These are phyloP conservation scores for Xiphorhynchus elegans DNA, from an alignment of 2,113 vertebrate genomes.

Conservation along the genomic window DNA sequence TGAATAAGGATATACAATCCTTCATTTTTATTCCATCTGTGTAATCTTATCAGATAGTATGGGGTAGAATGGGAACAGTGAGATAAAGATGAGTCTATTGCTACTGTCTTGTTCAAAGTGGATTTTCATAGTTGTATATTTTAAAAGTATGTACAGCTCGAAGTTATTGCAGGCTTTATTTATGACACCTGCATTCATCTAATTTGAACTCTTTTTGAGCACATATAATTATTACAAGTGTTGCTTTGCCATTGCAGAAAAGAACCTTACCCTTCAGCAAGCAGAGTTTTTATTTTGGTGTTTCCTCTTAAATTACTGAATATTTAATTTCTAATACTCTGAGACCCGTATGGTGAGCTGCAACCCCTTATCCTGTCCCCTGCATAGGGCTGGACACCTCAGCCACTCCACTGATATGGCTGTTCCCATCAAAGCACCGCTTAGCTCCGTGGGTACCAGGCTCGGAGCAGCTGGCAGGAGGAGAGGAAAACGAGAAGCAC, in stretches of 20 bases:
- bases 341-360: background rate
- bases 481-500: rapidly evolving
- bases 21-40: background rate
- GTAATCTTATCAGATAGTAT: background rate
- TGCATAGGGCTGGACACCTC: background rate
- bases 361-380: background rate
- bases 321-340: background rate
- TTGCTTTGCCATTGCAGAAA: background rate
- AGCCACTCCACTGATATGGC: background rate
- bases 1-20: background rate
- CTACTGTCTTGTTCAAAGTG: background rate
- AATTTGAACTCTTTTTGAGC: background rate
- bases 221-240: background rate
- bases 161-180: background rate
- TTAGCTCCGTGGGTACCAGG: background rate
- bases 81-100: background rate
- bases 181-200: background rate
- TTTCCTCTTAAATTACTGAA: background rate
- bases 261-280: background rate
- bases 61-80: background rate
- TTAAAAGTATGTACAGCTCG: background rate
- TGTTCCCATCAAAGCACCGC: background rate
- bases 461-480: background rate
- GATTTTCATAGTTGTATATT: background rate
- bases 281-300: background rate